Evolutionary conservation across 2,888 invertebrate species (phyloP).

Genomic region (Polyploca ridens): DNA sequence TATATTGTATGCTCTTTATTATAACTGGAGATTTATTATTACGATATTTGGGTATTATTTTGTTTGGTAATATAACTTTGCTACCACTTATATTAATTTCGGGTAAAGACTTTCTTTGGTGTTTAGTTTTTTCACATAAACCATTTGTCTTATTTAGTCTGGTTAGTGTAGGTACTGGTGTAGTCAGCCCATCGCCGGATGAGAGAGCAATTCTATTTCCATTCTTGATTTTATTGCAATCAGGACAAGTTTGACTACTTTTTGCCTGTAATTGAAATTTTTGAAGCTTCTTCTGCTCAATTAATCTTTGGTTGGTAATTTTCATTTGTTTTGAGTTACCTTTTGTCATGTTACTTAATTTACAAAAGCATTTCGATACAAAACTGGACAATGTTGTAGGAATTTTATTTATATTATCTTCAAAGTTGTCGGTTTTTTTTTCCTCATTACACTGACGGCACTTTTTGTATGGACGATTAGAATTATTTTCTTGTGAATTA

Average conservation of each 20-base stretch:
- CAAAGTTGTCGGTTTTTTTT: background rate
- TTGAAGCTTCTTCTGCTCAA: background rate
- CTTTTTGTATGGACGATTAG: background rate
- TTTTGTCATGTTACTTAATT: background rate
- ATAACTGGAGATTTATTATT: background rate
- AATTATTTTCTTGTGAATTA: background rate
- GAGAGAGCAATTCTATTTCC: background rate
- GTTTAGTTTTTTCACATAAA: background rate
- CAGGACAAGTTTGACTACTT: background rate
- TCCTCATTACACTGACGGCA: background rate
- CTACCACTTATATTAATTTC: background rate
- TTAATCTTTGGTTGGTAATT: background rate
- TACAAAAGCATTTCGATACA: background rate
- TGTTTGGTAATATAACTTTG: background rate
- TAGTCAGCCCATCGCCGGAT: background rate
- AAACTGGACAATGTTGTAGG: background rate
- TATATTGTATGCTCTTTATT: background rate
- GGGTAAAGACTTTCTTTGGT: background rate
- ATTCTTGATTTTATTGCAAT: background rate
- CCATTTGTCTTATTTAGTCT: background rate
- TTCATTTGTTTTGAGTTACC: background rate
- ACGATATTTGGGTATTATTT: background rate
- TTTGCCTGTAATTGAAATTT: background rate
- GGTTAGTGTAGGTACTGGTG: background rate
- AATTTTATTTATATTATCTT: background rate